Conservation (phyloP, 2,888 invertebrate species). For the Uloborus plumipes region DNA sequence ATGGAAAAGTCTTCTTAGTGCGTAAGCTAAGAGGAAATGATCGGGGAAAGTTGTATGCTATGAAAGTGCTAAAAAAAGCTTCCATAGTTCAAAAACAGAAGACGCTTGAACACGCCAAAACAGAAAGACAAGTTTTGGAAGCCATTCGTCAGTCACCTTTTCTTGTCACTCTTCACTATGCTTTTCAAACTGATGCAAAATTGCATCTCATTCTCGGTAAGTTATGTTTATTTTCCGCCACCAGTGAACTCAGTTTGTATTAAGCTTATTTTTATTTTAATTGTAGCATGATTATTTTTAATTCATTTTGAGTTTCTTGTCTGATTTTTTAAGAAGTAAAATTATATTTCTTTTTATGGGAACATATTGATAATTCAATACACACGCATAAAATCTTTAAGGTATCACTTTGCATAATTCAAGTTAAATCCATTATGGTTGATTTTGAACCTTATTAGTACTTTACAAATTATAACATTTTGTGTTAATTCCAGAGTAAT, state of each 20-base stretch:
- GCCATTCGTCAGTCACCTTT: conserved; percentile 95
- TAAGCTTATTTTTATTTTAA: too few relatives aligned
- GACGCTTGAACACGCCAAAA: conserved; percentile 96
- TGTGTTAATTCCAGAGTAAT: too few relatives aligned
- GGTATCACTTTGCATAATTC: too few relatives aligned
- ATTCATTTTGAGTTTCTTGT: too few relatives aligned
- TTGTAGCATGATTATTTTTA: too few relatives aligned
- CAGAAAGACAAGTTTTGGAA: conserved; percentile 96
- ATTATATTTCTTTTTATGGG: too few relatives aligned
- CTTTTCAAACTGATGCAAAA: conserved; percentile 97
- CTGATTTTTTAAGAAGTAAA: too few relatives aligned
- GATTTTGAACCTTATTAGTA: too few relatives aligned
- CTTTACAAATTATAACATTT: too few relatives aligned
- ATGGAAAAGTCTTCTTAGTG: conserved; percentile 96
- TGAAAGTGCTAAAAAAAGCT: conserved; percentile 97
- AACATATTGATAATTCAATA: too few relatives aligned
- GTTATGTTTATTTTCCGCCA: conserved; percentile 70
- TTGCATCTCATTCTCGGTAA: conserved; percentile 96
- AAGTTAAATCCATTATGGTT: too few relatives aligned
- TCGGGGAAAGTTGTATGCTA: conserved; percentile 91
- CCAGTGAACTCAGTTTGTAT: not conserved
- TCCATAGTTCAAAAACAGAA: conserved; percentile 94
- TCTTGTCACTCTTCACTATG: conserved; percentile 96
- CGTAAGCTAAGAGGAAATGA: conserved; percentile 88
- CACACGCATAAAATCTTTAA: too few relatives aligned